phyloP scores from a whole-genome alignment of 2,113 vertebrate species.

The Vidua chalybeata region DNA sequence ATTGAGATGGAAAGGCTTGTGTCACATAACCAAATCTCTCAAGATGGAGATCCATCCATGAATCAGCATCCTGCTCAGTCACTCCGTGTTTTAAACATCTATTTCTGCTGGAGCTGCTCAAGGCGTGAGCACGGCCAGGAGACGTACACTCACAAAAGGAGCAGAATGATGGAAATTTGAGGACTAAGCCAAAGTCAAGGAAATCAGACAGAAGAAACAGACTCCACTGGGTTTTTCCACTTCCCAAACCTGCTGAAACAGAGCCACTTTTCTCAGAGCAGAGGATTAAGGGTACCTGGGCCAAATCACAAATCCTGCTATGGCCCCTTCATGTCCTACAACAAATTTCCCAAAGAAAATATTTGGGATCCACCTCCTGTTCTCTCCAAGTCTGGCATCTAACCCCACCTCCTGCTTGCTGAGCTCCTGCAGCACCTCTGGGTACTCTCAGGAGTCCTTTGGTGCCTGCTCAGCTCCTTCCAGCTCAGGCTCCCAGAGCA shows the following conservation, averaged over 20 bases:
- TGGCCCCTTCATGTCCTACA: rapidly evolving
- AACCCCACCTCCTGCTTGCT: not conserved
- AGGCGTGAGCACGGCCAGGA: not conserved
- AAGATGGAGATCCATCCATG: not conserved
- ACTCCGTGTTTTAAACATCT: not conserved
- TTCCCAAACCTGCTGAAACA: not conserved
- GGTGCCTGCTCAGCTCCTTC: not conserved
- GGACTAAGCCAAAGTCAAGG: not conserved
- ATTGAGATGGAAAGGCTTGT: not conserved
- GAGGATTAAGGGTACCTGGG: not conserved
- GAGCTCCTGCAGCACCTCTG: not conserved
- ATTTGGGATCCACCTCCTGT: not conserved
- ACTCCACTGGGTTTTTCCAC: not conserved
- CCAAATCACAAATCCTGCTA: not conserved
- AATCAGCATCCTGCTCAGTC: not conserved
- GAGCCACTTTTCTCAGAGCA: not conserved
- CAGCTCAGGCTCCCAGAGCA: not conserved
- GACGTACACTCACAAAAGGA: not conserved
- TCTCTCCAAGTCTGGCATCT: not conserved
- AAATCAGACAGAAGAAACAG: not conserved
- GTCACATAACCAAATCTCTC: not conserved
- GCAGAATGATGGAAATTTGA: not conserved
- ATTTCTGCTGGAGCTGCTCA: not conserved
- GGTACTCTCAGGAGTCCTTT: not conserved
- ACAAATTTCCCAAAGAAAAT: not conserved